A percentile compares a stretch with the other conserved stretches of the same genome.
phyloP scores from a whole-genome alignment of 2,113 vertebrate species.

The Campylorhamphus procurvoides region DNA sequence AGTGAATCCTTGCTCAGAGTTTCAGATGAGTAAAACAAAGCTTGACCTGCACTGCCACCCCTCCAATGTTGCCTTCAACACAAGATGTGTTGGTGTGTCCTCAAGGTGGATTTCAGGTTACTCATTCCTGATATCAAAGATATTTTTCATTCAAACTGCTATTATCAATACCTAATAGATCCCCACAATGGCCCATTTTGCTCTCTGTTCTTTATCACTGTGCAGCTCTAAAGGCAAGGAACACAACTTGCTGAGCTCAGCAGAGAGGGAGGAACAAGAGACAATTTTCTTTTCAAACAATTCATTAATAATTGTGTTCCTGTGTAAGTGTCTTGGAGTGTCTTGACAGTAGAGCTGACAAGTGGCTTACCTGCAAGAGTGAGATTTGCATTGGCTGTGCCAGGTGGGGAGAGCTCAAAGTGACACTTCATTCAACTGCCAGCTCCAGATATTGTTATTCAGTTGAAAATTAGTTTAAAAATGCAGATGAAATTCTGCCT shows the following conservation, averaged over 20 bases:
- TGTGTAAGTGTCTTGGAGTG: not conserved
- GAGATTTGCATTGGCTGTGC: not conserved
- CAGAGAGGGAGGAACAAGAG: not conserved
- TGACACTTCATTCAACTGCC: not conserved
- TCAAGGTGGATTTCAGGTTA: not conserved
- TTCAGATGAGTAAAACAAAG: not conserved
- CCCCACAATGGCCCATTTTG: fast-evolving
- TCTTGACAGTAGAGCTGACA: not conserved
- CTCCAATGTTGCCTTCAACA: not conserved
- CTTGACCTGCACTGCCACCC: not conserved
- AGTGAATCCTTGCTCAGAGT: not conserved
- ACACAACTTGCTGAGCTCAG: not conserved
- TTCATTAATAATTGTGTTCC: not conserved
- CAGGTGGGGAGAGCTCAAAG: not conserved
- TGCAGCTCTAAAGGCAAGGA: not conserved
- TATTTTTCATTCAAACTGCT: not conserved
- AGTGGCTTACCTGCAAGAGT: not conserved
- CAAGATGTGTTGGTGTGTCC: not conserved
- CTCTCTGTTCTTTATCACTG: fast-evolving
- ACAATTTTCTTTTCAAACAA: not conserved
- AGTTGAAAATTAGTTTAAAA: not conserved
- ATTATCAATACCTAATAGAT: fast-evolving
- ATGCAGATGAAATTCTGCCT: not conserved
- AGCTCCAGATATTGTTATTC: not conserved
- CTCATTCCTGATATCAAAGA: not conserved